These are phyloP conservation scores for Argyrosomus regius DNA, from an alignment of 2,797 vertebrate species.

Conservation along the genomic window DNA sequence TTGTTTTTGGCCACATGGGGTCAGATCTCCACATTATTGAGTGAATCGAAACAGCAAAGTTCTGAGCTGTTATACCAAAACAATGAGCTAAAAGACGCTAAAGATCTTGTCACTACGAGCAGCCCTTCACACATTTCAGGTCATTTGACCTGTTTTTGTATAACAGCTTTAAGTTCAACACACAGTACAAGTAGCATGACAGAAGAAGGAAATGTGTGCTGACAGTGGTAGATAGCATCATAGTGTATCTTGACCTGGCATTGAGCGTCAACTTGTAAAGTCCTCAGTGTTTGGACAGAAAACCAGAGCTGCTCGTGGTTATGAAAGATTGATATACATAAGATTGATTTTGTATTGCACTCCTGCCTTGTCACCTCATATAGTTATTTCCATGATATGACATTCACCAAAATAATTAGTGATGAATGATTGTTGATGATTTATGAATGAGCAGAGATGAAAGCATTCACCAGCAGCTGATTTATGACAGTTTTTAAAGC, in stretches of 20 bases:
- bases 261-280: neutral
- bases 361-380: neutral
- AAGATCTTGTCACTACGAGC: neutral
- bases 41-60: neutral
- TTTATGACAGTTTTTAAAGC: slow-evolving; percentile 3
- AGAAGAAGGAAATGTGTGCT: neutral
- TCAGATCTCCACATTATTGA: neutral
- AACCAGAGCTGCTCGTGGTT: neutral
- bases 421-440: neutral
- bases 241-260: neutral
- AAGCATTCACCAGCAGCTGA: neutral
- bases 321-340: neutral
- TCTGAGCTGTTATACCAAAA: neutral
- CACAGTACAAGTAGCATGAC: neutral
- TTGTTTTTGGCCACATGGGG: neutral
- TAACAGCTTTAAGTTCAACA: neutral
- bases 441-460: neutral
- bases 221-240: neutral
- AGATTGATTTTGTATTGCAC: neutral
- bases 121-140: neutral
- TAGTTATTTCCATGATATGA: neutral
- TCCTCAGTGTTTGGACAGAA: neutral
- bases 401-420: neutral
- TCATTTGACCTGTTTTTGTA: no score
- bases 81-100: neutral